Conservation (phyloP, 2,888 invertebrate genomes). For the Entomobrya multifasciata region DNA sequence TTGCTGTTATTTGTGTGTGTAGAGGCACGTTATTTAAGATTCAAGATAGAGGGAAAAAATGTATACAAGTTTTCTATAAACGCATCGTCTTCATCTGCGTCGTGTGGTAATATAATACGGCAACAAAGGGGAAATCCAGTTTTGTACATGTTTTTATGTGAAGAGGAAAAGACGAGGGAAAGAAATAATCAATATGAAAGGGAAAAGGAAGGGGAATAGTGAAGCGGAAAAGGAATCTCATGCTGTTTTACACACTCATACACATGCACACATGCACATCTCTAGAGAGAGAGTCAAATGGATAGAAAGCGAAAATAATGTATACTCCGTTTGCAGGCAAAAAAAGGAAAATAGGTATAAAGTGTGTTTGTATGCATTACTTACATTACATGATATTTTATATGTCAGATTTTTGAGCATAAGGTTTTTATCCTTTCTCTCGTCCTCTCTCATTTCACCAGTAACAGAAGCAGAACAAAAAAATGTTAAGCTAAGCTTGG, state of each 20-base stretch:
- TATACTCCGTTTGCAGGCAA: slow-evolving; percentile 41
- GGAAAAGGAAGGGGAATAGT: slow-evolving; percentile 72
- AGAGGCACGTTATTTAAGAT: slow-evolving; percentile 14
- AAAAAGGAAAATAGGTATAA: slow-evolving; percentile 38
- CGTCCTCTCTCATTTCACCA: neutral
- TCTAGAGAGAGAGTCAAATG: slow-evolving; percentile 42
- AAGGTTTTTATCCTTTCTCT: slow-evolving; percentile 48
- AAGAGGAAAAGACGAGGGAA: slow-evolving; percentile 55
- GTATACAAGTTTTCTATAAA: slow-evolving; percentile 31
- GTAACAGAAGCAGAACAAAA: slow-evolving; percentile 37
- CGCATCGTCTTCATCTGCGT: too few species aligned
- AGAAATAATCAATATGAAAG: slow-evolving; percentile 74
- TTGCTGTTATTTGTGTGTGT: neutral
- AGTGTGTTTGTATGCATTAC: slow-evolving; percentile 32
- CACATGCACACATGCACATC: slow-evolving; percentile 65
- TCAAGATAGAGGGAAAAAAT: slow-evolving; percentile 17
- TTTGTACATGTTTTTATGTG: slow-evolving; percentile 48
- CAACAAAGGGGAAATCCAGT: slow-evolving; percentile 49
- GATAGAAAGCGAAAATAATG: slow-evolving; percentile 22
- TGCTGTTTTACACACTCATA: slow-evolving; percentile 70
- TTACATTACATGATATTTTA: slow-evolving; percentile 51
- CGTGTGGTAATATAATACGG: slow-evolving; percentile 41
- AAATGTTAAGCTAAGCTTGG: slow-evolving; percentile 64
- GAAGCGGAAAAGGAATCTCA: slow-evolving; percentile 73
- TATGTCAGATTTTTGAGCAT: slow-evolving; percentile 56